Evolutionary conservation across 2,797 vertebrate species (phyloP), one percentile per base, ranked within the genome.

Genomic region (Echiichthys vipera): DNA sequence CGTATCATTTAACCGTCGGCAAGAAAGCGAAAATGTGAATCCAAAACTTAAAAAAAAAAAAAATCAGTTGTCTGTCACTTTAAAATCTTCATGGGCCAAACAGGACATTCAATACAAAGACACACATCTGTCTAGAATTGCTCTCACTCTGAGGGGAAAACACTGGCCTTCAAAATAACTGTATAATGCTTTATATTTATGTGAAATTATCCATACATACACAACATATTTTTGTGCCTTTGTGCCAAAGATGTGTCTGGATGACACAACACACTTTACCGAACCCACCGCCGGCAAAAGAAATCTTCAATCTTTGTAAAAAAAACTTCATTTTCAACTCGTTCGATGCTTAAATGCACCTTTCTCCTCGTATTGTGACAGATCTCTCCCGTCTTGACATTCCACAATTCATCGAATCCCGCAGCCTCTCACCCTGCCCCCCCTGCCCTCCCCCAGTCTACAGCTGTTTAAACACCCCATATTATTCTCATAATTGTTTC

Each of bases 391-490:
- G 72, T 72, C 62, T 77, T 79, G 76, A 85, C 84, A 74, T 80
- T 77, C 77, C 63, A 32, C 22, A 49, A 77, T 79, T 82, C 78
- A 79, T 67, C 36, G 49, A 80, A 65, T 76, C 69, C 69, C 30
- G 12, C 74, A 57, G 64, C 75, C 66, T 57, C 80, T 49, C 71
- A 7, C 66, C 46, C n/a, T n/a, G n/a, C n/a, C n/a, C 46, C 5
- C 5, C 74, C 78, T 54, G 46, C 72, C 84, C 74, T 43, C 77
- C 86, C 78, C 62, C 50, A 15, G 51, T 22, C 81, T 80, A 91
- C 93, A 94, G 92, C 93, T 94, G 94, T 94, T 90, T 88, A 93
- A 94, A 94, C 91, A 93, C 71, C 56, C 73, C 81, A 49, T 77
- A 88, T 88, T 87, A 89, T 85, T 74, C 85, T 77, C 65, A 50